phyloP scores from a whole-genome alignment of 2,888 invertebrate species.

The Antheraea yamamai region DNA sequence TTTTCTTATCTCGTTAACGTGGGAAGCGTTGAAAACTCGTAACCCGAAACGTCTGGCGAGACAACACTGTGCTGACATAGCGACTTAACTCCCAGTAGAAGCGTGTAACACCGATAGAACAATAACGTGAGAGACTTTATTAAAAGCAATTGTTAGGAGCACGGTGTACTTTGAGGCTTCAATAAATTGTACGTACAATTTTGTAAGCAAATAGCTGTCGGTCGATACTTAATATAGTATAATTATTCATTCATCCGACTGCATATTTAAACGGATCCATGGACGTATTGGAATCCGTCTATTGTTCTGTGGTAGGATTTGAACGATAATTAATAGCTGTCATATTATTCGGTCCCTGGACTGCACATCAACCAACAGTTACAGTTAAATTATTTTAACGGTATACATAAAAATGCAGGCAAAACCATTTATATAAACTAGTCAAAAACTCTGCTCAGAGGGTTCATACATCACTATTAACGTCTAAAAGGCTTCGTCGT shows the following conservation, averaged over 20 bases:
- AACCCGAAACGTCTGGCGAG: background rate
- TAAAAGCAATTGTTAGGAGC: no score
- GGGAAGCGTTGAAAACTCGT: background rate
- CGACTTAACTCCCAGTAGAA: background rate
- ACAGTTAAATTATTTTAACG: background rate
- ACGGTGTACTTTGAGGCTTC: no score
- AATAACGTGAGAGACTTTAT: background rate
- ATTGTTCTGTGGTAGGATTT: background rate
- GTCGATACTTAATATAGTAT: no score
- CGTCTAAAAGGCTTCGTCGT: slow-evolving; percentile 3
- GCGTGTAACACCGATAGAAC: background rate
- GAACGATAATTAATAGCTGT: background rate
- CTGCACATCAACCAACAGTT: background rate
- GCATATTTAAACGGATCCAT: no score
- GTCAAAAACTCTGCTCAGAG: background rate
- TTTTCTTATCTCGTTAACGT: background rate
- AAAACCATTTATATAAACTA: background rate
- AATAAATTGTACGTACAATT: no score
- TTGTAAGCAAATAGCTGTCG: no score
- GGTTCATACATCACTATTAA: slow-evolving; percentile 5
- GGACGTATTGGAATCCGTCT: background rate
- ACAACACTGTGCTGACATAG: background rate
- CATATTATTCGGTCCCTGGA: background rate
- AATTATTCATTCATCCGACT: no score
- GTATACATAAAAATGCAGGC: background rate